Conservation (phyloP, 2,888 invertebrate species). For the Drosophila anomalata region DNA sequence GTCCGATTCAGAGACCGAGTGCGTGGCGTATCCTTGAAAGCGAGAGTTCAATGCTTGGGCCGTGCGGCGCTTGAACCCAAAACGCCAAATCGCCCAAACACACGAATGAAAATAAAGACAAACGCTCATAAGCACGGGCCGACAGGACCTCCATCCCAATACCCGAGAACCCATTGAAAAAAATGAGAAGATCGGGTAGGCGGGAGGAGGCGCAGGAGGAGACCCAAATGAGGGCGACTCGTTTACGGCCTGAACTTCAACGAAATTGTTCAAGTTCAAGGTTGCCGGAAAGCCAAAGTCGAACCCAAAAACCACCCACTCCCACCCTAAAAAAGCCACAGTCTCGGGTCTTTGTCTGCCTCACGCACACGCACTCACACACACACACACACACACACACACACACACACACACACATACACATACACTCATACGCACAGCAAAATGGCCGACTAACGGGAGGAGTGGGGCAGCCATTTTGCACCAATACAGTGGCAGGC, state of each 20-base stretch:
- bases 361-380: conserved; percentile 41
- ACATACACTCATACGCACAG: conserved; percentile 32
- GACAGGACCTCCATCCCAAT: conserved; percentile 40
- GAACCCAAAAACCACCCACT: conserved; percentile 21
- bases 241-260: conserved; percentile 64
- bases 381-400: conserved; percentile 34
- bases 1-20: conserved; percentile 15
- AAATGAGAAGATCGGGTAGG: conserved; percentile 5
- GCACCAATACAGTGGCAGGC: conserved; percentile 41
- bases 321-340: conserved; percentile 22
- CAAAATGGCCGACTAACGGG: conserved; percentile 51
- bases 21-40: conserved; percentile 68
- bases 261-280: conserved; percentile 82
- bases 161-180: background rate
- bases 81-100: background rate
- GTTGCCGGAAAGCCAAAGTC: conserved; percentile 73
- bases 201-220: conserved; percentile 3
- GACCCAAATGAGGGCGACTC: conserved; percentile 32
- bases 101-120: conserved; percentile 8
- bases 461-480: conserved; percentile 65
- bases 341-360: conserved; percentile 46
- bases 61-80: conserved; percentile 67
- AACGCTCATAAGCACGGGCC: conserved; percentile 30
- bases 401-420: conserved; percentile 31
- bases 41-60: conserved; percentile 75